Base-by-base conservation (phyloP, 2,113 vertebrate genomes). In the Ophiodon elongatus region DNA sequence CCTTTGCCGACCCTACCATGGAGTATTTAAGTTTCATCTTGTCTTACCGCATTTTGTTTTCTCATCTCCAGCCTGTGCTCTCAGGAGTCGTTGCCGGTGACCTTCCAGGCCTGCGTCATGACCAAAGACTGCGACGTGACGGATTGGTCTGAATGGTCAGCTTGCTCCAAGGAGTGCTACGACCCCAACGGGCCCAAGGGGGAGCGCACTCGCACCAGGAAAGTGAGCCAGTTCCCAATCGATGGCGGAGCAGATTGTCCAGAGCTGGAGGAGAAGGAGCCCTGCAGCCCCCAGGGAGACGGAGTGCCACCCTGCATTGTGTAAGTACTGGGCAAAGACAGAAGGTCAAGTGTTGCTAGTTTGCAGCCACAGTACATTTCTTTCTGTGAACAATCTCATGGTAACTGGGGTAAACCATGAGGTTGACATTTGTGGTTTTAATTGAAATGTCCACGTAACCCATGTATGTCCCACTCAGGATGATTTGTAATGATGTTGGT, bases 61-160 rank as follows among this genome's bases (percentile, higher is more conserved):
- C 35, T 68, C n/a, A 3, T 80, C 90, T 82, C 0, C 94, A 99
- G 98, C 87, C 94, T 97, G 76, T 99, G 98, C 88, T 94, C 95
- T 11, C 96, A 98, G 92, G 96, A 98, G 47, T 96, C 93, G 9
- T 79, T 98, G 50, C 98, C 97, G 1, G 88, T 97, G 79, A 97
- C 97, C 0, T 98, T 97, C 93, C 98, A 99, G 91, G 97, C 98
- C 66, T 99, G 98, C 14, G 97, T 99, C 75, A 94, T 98, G 50
- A 90, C 94, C 39, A 98, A 96, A 92, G 97, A 97, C 85, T 99
- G 98, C 57, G 97, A 98, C 50, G 95, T 97, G 66, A 96, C 95
- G 0, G 97, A 98, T 67, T 99, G 98, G 98, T 96, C 96, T 0
- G 96, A 97, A 43, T 99, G 98, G 98, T 96, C 96, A 0, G 73